Conservation (phyloP, 2,113 vertebrate species). For the Cettia cetti region DNA sequence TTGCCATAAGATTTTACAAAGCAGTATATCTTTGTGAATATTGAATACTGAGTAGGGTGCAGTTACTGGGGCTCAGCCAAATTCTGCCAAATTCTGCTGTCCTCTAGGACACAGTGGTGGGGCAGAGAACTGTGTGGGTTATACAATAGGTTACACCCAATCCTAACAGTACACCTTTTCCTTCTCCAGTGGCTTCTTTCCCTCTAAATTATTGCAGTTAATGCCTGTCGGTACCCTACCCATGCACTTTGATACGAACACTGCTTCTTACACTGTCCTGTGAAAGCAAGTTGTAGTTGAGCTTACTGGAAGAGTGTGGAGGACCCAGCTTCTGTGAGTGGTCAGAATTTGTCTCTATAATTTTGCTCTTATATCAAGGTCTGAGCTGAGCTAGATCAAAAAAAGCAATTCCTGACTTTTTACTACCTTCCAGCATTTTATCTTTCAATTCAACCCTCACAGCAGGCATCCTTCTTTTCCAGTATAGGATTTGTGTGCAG, state of each 20-base stretch:
- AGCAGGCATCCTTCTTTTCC: slow-evolving; percentile 13
- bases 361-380: neutral
- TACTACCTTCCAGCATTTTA: neutral
- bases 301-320: neutral
- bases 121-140: neutral
- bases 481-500: neutral
- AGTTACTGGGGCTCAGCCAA: neutral
- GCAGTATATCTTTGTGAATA: neutral
- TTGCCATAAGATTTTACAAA: neutral
- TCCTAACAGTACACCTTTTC: neutral
- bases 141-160: neutral
- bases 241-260: neutral
- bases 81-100: neutral
- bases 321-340: neutral
- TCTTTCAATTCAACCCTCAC: neutral
- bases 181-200: neutral
- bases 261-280: neutral
- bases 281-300: neutral
- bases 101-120: neutral
- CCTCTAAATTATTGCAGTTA: neutral
- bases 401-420: neutral
- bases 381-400: neutral
- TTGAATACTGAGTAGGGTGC: neutral
- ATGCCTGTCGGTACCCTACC: neutral
- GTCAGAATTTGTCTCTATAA: neutral